Percentiles rank a stretch among this genome's conserved stretches.
phyloP scores from a whole-genome alignment of 2,888 invertebrate species.

The Philopedon plagiatum region DNA sequence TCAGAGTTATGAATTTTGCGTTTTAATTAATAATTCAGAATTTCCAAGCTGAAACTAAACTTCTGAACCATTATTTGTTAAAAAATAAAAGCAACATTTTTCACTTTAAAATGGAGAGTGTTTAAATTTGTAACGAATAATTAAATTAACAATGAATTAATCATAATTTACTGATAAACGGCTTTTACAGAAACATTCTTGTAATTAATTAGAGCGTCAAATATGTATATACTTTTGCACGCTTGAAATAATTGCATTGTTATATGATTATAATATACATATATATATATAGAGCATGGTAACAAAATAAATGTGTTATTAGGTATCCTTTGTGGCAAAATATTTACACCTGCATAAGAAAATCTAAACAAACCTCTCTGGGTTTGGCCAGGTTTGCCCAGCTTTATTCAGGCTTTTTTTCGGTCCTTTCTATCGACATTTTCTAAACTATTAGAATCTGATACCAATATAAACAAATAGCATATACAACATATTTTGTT shows the following conservation, averaged over 20 bases:
- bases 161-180: neutral
- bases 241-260: neutral
- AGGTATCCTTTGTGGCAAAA: too few species aligned
- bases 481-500: too few species aligned
- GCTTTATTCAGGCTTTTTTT: too few species aligned
- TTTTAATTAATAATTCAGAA: too few species aligned
- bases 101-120: slow-evolving; percentile 10
- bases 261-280: slow-evolving; percentile 44
- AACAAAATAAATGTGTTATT: neutral
- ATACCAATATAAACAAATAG: too few species aligned
- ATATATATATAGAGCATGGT: neutral
- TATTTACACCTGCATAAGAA: too few species aligned
- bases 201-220: neutral
- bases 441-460: too few species aligned
- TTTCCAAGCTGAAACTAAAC: neutral
- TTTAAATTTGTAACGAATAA: neutral
- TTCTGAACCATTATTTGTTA: neutral
- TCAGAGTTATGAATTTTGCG: too few species aligned
- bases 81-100: neutral
- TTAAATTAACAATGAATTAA: neutral
- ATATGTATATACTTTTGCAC: neutral
- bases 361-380: neutral
- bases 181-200: neutral
- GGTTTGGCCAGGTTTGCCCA: too few species aligned
- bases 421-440: too few species aligned